phyloP scores from a whole-genome alignment of 2,113 vertebrate genomes.

The Anthoscopus minutus region DNA sequence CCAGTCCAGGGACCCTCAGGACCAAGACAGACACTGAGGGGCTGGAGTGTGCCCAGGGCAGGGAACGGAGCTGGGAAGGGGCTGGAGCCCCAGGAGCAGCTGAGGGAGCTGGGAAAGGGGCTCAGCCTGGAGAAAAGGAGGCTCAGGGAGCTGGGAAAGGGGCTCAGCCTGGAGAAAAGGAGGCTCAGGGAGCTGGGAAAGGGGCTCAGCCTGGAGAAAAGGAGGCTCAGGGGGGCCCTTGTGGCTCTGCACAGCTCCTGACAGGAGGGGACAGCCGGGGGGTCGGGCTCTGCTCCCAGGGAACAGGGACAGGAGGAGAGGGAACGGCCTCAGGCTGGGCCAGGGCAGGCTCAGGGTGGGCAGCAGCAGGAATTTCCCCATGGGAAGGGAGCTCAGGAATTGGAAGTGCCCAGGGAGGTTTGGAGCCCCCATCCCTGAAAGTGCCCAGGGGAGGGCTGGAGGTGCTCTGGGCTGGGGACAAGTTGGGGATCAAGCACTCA shows the following conservation, averaged over 20 bases:
- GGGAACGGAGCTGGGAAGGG: neutral
- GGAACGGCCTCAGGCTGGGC: too few species aligned
- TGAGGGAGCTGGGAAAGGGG: neutral
- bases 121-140: neutral
- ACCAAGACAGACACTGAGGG: neutral
- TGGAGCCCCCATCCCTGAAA: too few species aligned
- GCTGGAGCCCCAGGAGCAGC: neutral
- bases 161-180: too few species aligned
- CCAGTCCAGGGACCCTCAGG: neutral
- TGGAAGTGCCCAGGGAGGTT: too few species aligned
- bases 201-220: too few species aligned
- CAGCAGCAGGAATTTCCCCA: too few species aligned
- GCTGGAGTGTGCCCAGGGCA: neutral
- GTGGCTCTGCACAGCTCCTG: neutral
- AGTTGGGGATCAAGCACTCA: rapidly evolving
- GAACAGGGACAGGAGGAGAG: too few species aligned
- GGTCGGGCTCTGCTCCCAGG: neutral
- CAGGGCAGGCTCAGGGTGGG: too few species aligned
- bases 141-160: too few species aligned
- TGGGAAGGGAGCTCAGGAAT: too few species aligned
- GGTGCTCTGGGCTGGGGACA: neutral
- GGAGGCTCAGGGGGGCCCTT: neutral
- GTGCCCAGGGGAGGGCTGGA: neutral
- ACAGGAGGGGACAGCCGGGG: neutral
- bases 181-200: too few species aligned